These are phyloP conservation scores for Latrodectus geometricus DNA, from an alignment of 1,140 invertebrate genomes.

Conservation along the genomic window DNA sequence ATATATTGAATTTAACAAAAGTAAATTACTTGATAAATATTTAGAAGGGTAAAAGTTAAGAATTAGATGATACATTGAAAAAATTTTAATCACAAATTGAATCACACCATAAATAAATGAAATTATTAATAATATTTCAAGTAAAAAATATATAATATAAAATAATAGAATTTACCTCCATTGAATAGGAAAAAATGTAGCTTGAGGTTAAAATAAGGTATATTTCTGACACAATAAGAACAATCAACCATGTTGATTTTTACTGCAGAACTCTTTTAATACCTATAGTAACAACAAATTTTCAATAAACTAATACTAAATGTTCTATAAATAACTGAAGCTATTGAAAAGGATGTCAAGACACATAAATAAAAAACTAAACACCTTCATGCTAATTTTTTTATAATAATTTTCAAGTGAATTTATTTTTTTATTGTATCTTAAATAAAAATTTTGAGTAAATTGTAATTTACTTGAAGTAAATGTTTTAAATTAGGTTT, in stretches of 20 bases:
- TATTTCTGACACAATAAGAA: constrained; percentile 25
- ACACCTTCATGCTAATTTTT: too few species aligned
- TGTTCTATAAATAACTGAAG: too few species aligned
- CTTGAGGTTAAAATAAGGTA: constrained; percentile 37
- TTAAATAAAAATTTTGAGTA: too few species aligned
- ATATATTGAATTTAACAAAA: neutral
- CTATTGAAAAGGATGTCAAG: too few species aligned
- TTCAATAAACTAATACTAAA: too few species aligned
- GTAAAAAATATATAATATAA: too few species aligned
- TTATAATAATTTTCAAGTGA: too few species aligned
- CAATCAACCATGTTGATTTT: constrained; percentile 51
- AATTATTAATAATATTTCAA: neutral
- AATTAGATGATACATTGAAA: neutral
- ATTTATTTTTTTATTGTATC: too few species aligned
- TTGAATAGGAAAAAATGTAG: constrained; percentile 46
- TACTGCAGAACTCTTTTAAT: neutral
- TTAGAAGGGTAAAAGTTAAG: neutral
- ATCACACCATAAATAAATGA: neutral
- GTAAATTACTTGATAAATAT: neutral
- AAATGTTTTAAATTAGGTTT: too few species aligned
- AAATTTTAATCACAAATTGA: neutral
- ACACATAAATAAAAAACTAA: too few species aligned
- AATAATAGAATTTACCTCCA: constrained; percentile 55
- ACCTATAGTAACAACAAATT: neutral
- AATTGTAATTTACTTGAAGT: too few species aligned